phyloP scores from a whole-genome alignment of 1,140 invertebrate species.

The Caenorhabditis inopinata region DNA sequence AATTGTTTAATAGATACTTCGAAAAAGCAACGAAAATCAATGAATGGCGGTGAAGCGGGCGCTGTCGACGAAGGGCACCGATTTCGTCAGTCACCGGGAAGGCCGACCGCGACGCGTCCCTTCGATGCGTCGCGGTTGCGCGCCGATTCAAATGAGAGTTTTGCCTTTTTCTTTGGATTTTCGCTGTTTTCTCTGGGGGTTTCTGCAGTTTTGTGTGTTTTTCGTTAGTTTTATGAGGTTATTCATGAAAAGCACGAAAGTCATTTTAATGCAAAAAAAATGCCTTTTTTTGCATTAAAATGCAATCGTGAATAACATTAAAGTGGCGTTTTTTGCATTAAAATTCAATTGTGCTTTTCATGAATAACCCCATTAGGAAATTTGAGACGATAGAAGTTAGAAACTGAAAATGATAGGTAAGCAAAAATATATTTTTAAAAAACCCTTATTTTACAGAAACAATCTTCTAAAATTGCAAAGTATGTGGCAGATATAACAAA shows the following conservation, averaged over 20 bases:
- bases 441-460: too few relatives aligned
- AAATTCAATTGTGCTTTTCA: too few relatives aligned
- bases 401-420: too few relatives aligned
- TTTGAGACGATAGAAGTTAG: too few relatives aligned
- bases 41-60: not conserved
- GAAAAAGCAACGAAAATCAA: constrained; percentile 5
- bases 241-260: not conserved
- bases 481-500: too few relatives aligned
- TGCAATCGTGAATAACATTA: too few relatives aligned
- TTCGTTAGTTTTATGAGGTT: not conserved
- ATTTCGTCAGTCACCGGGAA: constrained; percentile 33
- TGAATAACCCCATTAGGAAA: too few relatives aligned
- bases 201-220: not conserved
- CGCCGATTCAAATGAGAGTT: not conserved
- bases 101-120: not conserved
- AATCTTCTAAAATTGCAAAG: too few relatives aligned
- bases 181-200: not conserved
- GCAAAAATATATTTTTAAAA: too few relatives aligned
- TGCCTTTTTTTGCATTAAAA: too few relatives aligned
- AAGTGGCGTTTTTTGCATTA: too few relatives aligned
- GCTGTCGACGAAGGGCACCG: constrained; percentile 14
- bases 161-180: not conserved
- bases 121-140: not conserved
- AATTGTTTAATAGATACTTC: not conserved
- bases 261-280: too few relatives aligned